Conservation (phyloP, 2,888 invertebrate species). For the Drosophila longiperda region DNA sequence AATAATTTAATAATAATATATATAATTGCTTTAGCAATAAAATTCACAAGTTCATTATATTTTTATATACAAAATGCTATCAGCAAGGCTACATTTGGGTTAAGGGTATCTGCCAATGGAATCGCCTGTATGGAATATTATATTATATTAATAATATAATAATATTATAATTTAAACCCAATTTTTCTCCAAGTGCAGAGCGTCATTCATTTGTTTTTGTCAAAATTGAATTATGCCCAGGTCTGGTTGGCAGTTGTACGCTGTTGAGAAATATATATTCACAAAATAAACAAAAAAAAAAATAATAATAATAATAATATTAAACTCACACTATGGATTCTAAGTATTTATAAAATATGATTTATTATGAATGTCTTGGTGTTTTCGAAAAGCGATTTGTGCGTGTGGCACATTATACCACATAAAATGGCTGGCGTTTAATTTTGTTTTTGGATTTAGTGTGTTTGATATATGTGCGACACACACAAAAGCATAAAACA, state of each 20-base stretch:
- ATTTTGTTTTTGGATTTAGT: slow-evolving; percentile 38
- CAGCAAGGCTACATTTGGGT: not conserved
- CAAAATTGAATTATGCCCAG: slow-evolving; percentile 30
- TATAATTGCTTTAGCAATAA: not conserved
- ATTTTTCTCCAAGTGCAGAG: slow-evolving; percentile 1
- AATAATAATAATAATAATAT: not conserved
- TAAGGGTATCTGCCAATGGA: not conserved
- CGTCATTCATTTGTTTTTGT: slow-evolving; percentile 11
- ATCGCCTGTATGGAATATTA: not conserved
- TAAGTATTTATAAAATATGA: slow-evolving; percentile 37
- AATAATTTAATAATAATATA: not conserved
- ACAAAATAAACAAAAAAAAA: not conserved
- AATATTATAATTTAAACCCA: not conserved
- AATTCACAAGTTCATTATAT: not conserved
- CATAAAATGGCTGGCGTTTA: slow-evolving; percentile 61
- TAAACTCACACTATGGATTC: slow-evolving; percentile 1
- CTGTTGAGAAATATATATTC: slow-evolving; percentile 12
- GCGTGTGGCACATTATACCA: slow-evolving; percentile 49
- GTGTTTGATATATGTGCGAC: slow-evolving; percentile 44
- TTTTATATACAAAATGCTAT: not conserved
- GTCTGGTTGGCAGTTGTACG: not conserved
- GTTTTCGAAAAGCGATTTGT: slow-evolving; percentile 46
- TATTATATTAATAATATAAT: too few relatives aligned
- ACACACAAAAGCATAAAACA: slow-evolving; percentile 28
- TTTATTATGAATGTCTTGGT: slow-evolving; percentile 36